These are phyloP conservation scores for Sycophaga agraensis DNA, from an alignment of 1,140 invertebrate genomes.

Conservation along the genomic window DNA sequence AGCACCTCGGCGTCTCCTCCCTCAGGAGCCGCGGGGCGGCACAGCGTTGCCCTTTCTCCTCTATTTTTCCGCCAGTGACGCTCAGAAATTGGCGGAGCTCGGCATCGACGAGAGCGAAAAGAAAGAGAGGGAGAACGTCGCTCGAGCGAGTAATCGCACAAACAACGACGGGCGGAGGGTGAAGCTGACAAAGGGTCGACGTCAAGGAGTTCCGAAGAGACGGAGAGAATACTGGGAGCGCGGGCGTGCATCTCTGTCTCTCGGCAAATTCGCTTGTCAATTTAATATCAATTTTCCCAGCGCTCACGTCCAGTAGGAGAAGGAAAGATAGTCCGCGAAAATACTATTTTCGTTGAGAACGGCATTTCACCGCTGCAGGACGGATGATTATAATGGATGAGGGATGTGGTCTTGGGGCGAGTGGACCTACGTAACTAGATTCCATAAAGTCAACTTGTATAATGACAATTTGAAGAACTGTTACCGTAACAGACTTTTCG, in stretches of 20 bases:
- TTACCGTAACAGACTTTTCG: no score
- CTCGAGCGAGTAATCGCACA: conserved; percentile 41
- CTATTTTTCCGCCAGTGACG: not conserved
- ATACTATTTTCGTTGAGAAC: no score
- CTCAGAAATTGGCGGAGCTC: conserved; percentile 37
- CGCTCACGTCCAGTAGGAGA: no score
- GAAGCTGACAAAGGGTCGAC: not conserved
- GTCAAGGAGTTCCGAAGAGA: not conserved
- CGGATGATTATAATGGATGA: no score
- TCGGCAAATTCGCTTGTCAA: conserved; percentile 7
- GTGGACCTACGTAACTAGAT: no score
- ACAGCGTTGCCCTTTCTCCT: not conserved
- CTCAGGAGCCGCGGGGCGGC: not conserved
- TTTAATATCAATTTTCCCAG: conserved; percentile 10
- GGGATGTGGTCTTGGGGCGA: no score
- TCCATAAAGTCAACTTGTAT: no score
- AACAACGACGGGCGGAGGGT: conserved; percentile 30
- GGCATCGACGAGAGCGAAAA: no score
- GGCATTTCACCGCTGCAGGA: no score
- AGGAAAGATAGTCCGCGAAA: no score
- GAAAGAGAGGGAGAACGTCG: conserved; percentile 26
- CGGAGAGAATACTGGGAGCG: not conserved
- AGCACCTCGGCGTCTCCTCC: not conserved
- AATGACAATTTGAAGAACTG: no score
- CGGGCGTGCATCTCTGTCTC: not conserved